phyloP scores from a whole-genome alignment of 2,797 vertebrate species.

The Paratrypauchen microcephalus region DNA sequence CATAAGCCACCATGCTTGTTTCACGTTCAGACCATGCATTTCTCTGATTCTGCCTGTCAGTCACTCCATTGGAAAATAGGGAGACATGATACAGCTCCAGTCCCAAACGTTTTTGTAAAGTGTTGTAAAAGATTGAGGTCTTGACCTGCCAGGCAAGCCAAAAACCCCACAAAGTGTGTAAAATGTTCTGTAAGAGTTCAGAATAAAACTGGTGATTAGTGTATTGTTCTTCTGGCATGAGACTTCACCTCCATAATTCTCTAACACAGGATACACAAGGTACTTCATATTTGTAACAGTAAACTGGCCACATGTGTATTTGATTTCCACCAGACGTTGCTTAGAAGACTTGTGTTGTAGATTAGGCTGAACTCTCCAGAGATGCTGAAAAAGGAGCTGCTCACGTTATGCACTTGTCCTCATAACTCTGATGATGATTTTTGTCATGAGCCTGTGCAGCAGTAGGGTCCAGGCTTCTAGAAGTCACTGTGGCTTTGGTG shows the following conservation, averaged over 20 bases:
- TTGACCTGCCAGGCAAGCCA: too few species aligned
- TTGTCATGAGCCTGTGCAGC: slow-evolving; percentile 62
- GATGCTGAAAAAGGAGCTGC: slow-evolving; percentile 47
- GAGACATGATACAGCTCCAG: too few species aligned
- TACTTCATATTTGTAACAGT: slow-evolving; percentile 28
- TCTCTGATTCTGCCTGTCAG: too few species aligned
- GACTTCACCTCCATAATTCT: slow-evolving; percentile 23
- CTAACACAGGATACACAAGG: slow-evolving; percentile 38
- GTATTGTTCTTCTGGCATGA: slow-evolving; percentile 8
- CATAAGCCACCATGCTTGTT: too few species aligned
- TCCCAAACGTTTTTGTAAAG: too few species aligned
- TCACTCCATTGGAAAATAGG: too few species aligned
- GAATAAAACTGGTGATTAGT: slow-evolving; percentile 25
- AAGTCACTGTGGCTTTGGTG: too few species aligned
- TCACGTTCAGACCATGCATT: too few species aligned
- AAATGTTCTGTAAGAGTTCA: too few species aligned
- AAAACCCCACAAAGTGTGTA: not conserved
- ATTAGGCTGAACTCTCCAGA: slow-evolving; percentile 49
- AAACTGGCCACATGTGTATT: slow-evolving; percentile 43
- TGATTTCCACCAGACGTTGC: slow-evolving; percentile 55
- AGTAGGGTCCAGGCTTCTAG: slow-evolving; percentile 31
- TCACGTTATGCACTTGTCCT: slow-evolving; percentile 40
- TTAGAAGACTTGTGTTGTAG: slow-evolving; percentile 53
- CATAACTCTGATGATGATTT: slow-evolving; percentile 60
- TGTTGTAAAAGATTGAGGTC: too few species aligned